phyloP scores from a whole-genome alignment of 2,113 vertebrate genomes.

The Syrrhaptes paradoxus region DNA sequence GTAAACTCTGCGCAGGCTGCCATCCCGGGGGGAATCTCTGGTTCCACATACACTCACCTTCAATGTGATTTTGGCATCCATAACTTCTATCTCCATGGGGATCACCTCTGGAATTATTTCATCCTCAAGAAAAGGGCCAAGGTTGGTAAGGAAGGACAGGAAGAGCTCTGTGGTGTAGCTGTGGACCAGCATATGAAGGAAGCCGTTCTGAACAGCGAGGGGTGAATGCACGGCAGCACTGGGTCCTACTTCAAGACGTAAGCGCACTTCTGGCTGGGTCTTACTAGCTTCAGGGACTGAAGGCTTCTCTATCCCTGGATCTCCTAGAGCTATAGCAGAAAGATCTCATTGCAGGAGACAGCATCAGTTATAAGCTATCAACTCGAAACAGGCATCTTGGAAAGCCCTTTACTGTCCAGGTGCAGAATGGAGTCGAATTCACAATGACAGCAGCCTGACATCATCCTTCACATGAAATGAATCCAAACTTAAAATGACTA shows the following conservation, averaged over 20 bases:
- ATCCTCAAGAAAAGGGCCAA: slow-evolving; percentile 94
- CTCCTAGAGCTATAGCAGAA: slow-evolving; percentile 35
- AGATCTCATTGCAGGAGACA: background rate
- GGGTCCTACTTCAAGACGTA: slow-evolving; percentile 85
- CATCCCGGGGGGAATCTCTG: background rate
- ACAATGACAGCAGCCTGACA: background rate
- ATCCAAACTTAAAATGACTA: rapidly evolving
- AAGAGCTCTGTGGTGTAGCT: slow-evolving; percentile 80
- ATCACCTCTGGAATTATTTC: slow-evolving; percentile 86
- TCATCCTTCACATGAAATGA: background rate
- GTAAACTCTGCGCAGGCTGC: background rate
- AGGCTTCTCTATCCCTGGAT: background rate
- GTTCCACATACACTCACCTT: slow-evolving; percentile 81
- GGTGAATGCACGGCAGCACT: slow-evolving; percentile 74
- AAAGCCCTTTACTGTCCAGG: background rate
- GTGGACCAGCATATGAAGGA: slow-evolving; percentile 79
- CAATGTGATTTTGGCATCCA: slow-evolving; percentile 83
- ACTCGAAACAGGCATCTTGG: background rate
- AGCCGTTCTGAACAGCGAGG: slow-evolving; percentile 80
- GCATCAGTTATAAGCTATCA: rapidly evolving
- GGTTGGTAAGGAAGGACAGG: slow-evolving; percentile 82
- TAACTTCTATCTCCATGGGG: slow-evolving; percentile 87
- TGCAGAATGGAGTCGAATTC: background rate
- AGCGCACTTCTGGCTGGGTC: slow-evolving; percentile 66
- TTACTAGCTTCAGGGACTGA: background rate